Conservation (phyloP, 2,797 vertebrate species). For the Lagodon rhomboides region DNA sequence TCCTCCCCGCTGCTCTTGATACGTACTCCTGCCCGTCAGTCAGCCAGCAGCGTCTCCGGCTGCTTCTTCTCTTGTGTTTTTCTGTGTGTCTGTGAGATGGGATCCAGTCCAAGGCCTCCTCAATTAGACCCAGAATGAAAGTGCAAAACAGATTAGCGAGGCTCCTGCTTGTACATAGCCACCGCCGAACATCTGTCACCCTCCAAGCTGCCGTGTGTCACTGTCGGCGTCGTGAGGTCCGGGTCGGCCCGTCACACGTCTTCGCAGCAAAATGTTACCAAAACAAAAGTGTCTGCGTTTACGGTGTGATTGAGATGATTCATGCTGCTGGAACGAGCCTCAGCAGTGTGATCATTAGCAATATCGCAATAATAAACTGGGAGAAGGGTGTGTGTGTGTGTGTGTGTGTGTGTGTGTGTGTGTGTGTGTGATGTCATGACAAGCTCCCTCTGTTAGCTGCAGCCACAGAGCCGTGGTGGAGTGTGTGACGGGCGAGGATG, state of each 20-base stretch:
- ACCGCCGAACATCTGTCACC: conserved; percentile 67
- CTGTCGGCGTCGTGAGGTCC: conserved; percentile 17
- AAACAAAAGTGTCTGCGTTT: conserved; percentile 31
- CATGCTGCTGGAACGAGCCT: conserved; percentile 14
- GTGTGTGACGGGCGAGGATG: conserved; percentile 50
- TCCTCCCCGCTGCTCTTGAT: conserved; percentile 49
- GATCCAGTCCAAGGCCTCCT: conserved; percentile 45
- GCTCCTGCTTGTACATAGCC: conserved; percentile 54
- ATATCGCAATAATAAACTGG: conserved; percentile 3
- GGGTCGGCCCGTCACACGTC: conserved; percentile 10
- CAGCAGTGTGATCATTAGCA: neutral
- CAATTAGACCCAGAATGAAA: conserved; percentile 59
- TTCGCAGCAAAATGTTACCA: conserved; percentile 8
- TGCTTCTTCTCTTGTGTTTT: neutral
- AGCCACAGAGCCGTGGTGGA: conserved; percentile 32
- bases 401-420: neutral
- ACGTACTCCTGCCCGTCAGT: conserved; percentile 53
- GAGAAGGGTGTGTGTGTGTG: neutral
- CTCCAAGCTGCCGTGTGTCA: conserved; percentile 11
- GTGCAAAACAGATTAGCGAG: conserved; percentile 69
- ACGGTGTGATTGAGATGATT: conserved; percentile 25
- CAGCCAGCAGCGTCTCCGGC: conserved; percentile 24
- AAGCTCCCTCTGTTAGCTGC: conserved; percentile 58
- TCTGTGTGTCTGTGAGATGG: neutral
- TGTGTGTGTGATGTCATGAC: conserved; percentile 13